Percentiles rank a stretch among this genome's conserved stretches.
phyloP scores from a whole-genome alignment of 2,113 vertebrate species.

The Cyrtonyx montezumae region DNA sequence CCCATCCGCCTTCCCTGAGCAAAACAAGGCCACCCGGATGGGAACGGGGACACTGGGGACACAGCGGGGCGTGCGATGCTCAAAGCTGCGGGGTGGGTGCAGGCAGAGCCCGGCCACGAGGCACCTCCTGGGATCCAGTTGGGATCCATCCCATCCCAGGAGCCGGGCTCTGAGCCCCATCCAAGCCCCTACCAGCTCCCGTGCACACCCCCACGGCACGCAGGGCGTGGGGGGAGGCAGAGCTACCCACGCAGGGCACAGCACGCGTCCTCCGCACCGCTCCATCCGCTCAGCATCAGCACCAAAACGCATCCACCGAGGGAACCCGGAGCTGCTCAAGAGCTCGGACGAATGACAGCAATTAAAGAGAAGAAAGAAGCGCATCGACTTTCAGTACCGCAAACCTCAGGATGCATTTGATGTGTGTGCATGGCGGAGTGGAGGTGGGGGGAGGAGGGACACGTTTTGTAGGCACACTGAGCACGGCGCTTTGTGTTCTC shows the following conservation, averaged over 20 bases:
- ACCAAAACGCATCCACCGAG: not conserved
- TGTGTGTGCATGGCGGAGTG: not conserved
- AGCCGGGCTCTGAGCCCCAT: accelerated
- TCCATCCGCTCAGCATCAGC: not conserved
- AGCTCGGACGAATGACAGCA: conserved; percentile 17
- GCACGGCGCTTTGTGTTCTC: not conserved
- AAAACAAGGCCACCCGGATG: conserved; percentile 54
- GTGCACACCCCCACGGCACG: not conserved
- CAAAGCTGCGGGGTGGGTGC: not conserved
- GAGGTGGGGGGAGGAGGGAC: not conserved
- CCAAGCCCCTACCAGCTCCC: accelerated
- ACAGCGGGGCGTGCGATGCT: not conserved
- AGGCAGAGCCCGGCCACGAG: not conserved
- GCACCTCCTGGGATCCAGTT: not conserved
- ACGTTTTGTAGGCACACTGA: not conserved
- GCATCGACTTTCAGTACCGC: conserved; percentile 19
- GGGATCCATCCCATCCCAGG: not conserved
- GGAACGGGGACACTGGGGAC: not conserved
- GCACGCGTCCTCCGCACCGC: no score
- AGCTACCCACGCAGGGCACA: not conserved
- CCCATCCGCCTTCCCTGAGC: conserved; percentile 9
- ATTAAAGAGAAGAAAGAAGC: conserved; percentile 51
- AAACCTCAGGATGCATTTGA: not conserved
- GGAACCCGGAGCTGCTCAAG: not conserved
- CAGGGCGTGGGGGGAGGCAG: conserved; percentile 5